A percentile compares a stretch with the other conserved stretches of the same genome.
Conservation (phyloP, 2,888 invertebrate genomes). For the Acrocyrtus sp. region DNA sequence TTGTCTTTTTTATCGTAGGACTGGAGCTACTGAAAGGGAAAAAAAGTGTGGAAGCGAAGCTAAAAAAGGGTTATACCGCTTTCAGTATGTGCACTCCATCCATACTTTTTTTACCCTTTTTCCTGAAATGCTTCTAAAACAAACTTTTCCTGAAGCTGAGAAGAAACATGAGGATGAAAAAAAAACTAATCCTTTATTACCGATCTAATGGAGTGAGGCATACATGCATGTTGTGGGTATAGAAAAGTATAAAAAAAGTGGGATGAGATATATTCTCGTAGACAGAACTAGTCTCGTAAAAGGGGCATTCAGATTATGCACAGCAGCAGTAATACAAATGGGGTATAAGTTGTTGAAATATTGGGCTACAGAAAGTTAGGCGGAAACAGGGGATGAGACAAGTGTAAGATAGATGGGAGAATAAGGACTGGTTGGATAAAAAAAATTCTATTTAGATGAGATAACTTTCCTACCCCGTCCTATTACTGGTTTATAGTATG, state of each 20-base stretch:
- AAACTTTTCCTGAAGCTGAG: slow-evolving; percentile 40
- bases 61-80: not conserved
- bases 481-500: not conserved
- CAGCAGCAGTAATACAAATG: too few relatives aligned
- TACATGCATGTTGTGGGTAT: not conserved
- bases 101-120: not conserved
- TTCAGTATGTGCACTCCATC: not conserved
- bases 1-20: not conserved
- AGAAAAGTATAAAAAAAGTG: not conserved
- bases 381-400: slow-evolving; percentile 33
- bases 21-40: not conserved
- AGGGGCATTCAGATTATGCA: not conserved
- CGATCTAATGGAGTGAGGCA: not conserved
- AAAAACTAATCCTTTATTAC: not conserved
- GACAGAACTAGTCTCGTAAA: not conserved
- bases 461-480: not conserved
- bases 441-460: slow-evolving; percentile 3
- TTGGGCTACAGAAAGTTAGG: too few relatives aligned
- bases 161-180: not conserved
- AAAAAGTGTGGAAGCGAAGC: not conserved
- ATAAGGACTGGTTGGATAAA: not conserved
- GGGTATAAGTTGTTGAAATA: too few relatives aligned
- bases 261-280: not conserved
- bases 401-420: slow-evolving; percentile 24
- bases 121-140: slow-evolving; percentile 40